These are phyloP conservation scores for Rhimphoctona megacephalus DNA, from an alignment of 2,888 invertebrate genomes.

Conservation along the genomic window DNA sequence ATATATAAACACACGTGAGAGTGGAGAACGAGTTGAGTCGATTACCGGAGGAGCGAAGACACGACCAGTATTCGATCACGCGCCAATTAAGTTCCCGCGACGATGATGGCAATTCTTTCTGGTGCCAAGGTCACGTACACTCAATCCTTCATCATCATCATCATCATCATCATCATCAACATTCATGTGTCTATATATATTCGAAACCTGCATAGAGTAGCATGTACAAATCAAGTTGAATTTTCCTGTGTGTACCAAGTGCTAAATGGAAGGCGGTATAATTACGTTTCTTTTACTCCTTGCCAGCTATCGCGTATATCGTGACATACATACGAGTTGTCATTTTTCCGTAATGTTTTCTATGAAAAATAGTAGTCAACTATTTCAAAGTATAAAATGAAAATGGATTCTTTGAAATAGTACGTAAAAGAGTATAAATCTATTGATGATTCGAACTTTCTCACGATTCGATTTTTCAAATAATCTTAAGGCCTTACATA, in stretches of 20 bases:
- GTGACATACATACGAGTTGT: slow-evolving; percentile 4
- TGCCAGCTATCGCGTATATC: background rate
- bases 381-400: background rate
- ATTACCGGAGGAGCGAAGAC: slow-evolving; percentile 41
- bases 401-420: background rate
- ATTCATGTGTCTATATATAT: background rate
- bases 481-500: no score
- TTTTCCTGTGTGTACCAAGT: slow-evolving; percentile 23
- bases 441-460: no score
- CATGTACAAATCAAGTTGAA: background rate
- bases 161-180: background rate
- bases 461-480: no score
- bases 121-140: slow-evolving; percentile 66
- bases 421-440: background rate
- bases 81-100: slow-evolving; percentile 60
- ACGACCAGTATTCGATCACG: slow-evolving; percentile 61
- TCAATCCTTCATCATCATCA: slow-evolving; percentile 37
- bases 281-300: slow-evolving; percentile 52
- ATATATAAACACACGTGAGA: background rate
- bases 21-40: slow-evolving; percentile 55
- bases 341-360: slow-evolving; percentile 21
- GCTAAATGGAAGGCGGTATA: slow-evolving; percentile 51
- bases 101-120: slow-evolving; percentile 52
- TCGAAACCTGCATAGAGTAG: slow-evolving; percentile 5
- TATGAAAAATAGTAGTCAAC: background rate